Evolutionary conservation across 92 coral and sea anemone species (phyloP), one percentile per base, ranked within the genome.

Genomic region (Paramuricea clavata): DNA sequence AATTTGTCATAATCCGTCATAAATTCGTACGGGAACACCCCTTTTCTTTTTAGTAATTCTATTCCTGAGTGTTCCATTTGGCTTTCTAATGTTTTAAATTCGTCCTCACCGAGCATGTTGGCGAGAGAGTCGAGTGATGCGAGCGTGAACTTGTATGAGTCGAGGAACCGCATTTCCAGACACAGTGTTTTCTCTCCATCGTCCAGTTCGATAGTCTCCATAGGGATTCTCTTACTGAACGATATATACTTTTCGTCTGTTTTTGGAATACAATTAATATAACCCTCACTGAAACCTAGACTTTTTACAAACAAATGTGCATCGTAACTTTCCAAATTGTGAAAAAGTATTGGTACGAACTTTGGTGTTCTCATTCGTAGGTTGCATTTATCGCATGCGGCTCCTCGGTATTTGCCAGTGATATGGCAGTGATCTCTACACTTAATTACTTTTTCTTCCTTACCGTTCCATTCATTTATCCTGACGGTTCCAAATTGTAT

Each of bases 161-260:
- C 85, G 12, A 81, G 21, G 35, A 81, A 62, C 33, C 85, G 27
- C 27, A 81, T 11, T 22, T 61, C 74, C 1, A 27, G 33, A n/a
- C n/a, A n/a, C n/a, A n/a, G n/a, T 34, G 79, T 69, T 5, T 67
- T 27, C 22, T 78, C n/a, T n/a, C n/a, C n/a, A n/a, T n/a, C n/a
- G n/a, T n/a, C n/a, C n/a, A n/a, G n/a, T n/a, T n/a, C n/a, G n/a
- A n/a, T n/a, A n/a, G n/a, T n/a, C n/a, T n/a, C n/a, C n/a, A n/a
- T n/a, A n/a, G n/a, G n/a, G n/a, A n/a, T n/a, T n/a, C n/a, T n/a
- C 47, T 79, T 90, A 34, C 33, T 80, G 39, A 90, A 90, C 6
- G 84, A 81, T 17, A 90, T 90, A 26, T 87, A 81, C n/a, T 82
- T 87, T 22, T 90, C 93, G 22, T 90, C 93, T 42, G 76, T 90